phyloP scores from a whole-genome alignment of 1,140 invertebrate species.

The Aporrectodea caliginosa region DNA sequence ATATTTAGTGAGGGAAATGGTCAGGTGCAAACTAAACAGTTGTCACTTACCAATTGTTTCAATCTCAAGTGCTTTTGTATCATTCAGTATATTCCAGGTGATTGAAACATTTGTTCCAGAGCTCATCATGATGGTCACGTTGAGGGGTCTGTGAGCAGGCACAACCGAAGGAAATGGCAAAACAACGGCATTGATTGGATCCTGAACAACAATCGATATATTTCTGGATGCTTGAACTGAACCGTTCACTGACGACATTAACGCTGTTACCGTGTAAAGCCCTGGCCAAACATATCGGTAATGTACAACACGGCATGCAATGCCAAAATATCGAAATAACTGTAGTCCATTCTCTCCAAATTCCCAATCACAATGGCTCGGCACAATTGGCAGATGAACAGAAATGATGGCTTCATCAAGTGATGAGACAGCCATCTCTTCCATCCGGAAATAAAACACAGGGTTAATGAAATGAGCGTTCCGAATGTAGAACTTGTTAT shows the following conservation, averaged over 20 bases:
- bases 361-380: neutral
- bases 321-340: neutral
- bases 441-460: neutral
- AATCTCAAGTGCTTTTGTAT: too few species aligned
- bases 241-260: neutral
- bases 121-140: neutral
- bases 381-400: neutral
- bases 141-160: neutral
- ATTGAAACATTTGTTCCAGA: neutral
- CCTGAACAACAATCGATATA: neutral
- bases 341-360: neutral
- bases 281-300: neutral
- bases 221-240: neutral
- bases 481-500: neutral
- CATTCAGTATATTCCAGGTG: neutral
- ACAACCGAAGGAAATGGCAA: neutral
- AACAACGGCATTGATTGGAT: neutral
- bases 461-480: neutral
- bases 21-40: too few species aligned
- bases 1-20: too few species aligned
- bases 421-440: neutral
- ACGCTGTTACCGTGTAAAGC: neutral
- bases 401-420: neutral
- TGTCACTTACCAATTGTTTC: too few species aligned
- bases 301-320: neutral